Conservation (phyloP, 2,888 invertebrate species). For the Iphiclides podalirius region DNA sequence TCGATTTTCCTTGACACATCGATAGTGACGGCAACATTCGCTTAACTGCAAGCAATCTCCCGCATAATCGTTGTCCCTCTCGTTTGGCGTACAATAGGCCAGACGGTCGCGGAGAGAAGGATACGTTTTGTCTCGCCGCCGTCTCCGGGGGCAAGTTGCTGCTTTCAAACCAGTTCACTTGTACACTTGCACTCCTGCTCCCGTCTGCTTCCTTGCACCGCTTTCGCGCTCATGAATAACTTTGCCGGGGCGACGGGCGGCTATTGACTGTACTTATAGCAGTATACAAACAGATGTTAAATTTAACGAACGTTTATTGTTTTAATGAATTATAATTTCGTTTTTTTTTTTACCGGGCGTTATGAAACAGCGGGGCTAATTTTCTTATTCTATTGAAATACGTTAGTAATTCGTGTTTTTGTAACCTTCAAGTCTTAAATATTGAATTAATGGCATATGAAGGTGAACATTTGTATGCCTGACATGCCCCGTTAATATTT, state of each 20-base stretch:
- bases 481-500: too few relatives aligned
- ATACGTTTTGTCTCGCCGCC: conserved; percentile 50
- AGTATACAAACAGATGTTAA: too few relatives aligned
- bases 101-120: conserved; percentile 54
- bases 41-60: too few relatives aligned
- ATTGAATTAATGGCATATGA: not conserved
- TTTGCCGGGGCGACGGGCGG: conserved; percentile 31
- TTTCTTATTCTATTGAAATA: conserved; percentile 34
- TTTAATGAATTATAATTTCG: too few relatives aligned
- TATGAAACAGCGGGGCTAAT: too few relatives aligned
- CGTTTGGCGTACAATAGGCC: conserved; percentile 50
- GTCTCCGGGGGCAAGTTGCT: conserved; percentile 31
- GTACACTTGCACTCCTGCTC: conserved; percentile 62
- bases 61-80: conserved; percentile 21
- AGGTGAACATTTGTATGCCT: conserved; percentile 2
- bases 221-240: conserved; percentile 48
- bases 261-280: conserved; percentile 9
- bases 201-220: conserved; percentile 39
- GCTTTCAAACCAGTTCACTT: conserved; percentile 58
- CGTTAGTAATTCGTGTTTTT: too few relatives aligned
- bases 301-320: not conserved
- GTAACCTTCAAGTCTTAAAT: conserved; percentile 23
- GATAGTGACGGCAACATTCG: too few relatives aligned
- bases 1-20: too few relatives aligned
- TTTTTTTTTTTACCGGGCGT: too few relatives aligned